phyloP scores from a whole-genome alignment of 2,797 vertebrate genomes.

The Artibeus jamaicensis region DNA sequence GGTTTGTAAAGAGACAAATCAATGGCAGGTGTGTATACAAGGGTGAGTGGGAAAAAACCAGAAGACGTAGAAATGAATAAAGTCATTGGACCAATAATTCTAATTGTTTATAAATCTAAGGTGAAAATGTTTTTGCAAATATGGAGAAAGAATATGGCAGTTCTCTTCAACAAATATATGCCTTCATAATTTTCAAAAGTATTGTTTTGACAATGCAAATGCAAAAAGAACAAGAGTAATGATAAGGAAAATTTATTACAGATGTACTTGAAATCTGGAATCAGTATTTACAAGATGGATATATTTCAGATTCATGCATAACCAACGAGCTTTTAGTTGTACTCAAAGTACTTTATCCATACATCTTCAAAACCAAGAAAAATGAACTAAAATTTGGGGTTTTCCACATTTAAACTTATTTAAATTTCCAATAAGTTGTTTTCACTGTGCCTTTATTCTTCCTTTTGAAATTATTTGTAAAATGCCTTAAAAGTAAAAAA shows the following conservation, averaged over 20 bases:
- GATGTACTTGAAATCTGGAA: slow-evolving; percentile 33
- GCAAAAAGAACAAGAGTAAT: slow-evolving; percentile 21
- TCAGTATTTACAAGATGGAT: neutral
- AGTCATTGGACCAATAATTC: neutral
- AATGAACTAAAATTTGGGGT: neutral
- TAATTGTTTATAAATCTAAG: slow-evolving; percentile 38
- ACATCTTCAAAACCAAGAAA: neutral
- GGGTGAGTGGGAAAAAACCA: neutral
- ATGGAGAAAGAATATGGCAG: neutral
- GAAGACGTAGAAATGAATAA: slow-evolving; percentile 33
- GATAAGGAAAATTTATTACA: neutral
- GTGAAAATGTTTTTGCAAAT: slow-evolving; percentile 33
- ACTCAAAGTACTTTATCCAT: neutral
- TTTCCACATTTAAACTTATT: neutral
- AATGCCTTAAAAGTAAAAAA: neutral
- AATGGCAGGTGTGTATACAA: neutral
- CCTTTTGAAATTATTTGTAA: slow-evolving; percentile 29
- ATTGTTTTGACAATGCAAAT: slow-evolving; percentile 31
- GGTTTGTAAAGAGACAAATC: slow-evolving; percentile 28
- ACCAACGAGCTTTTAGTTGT: neutral
- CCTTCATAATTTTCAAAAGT: slow-evolving; percentile 9
- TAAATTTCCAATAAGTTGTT: slow-evolving; percentile 31
- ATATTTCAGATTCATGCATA: neutral
- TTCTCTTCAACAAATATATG: slow-evolving; percentile 38
- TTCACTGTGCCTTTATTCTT: neutral